Conservation (phyloP, 2,888 invertebrate genomes). For the Buathra laborator region DNA sequence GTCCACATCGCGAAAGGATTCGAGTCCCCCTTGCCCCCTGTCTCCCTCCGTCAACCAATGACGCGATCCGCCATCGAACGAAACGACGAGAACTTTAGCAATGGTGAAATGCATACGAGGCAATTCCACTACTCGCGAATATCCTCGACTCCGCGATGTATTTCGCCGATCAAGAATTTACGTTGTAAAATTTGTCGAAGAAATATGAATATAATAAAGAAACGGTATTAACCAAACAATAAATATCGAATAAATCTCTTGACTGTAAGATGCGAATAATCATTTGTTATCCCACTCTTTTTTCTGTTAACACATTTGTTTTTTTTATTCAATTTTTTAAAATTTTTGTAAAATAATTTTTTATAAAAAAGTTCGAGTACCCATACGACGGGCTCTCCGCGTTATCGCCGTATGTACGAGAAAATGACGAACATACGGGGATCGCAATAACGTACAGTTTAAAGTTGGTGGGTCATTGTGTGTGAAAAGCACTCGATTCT, state of each 20-base stretch:
- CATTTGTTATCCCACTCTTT: no score
- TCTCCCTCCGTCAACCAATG: constrained; percentile 33
- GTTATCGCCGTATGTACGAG: not conserved
- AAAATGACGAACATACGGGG: not conserved
- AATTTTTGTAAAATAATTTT: no score
- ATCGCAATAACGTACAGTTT: constrained; percentile 24
- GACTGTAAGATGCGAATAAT: no score
- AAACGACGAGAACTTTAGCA: constrained; percentile 23
- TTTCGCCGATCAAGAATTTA: not conserved
- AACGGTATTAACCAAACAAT: no score
- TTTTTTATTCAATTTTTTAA: no score
- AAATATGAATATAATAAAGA: no score
- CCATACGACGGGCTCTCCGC: no score
- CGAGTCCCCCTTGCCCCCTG: not conserved
- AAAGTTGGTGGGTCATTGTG: not conserved
- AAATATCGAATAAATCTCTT: no score
- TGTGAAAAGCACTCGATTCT: constrained; percentile 25
- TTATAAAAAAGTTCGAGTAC: no score
- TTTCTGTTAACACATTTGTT: no score
- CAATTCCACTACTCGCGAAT: not conserved
- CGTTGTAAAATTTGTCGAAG: no score
- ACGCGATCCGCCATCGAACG: constrained; percentile 42
- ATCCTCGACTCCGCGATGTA: not conserved
- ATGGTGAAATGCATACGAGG: constrained; percentile 40
- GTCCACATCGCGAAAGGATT: constrained; percentile 61